These are phyloP conservation scores for Petaurus breviceps DNA, from an alignment of 2,113 vertebrate genomes.

Conservation along the genomic window DNA sequence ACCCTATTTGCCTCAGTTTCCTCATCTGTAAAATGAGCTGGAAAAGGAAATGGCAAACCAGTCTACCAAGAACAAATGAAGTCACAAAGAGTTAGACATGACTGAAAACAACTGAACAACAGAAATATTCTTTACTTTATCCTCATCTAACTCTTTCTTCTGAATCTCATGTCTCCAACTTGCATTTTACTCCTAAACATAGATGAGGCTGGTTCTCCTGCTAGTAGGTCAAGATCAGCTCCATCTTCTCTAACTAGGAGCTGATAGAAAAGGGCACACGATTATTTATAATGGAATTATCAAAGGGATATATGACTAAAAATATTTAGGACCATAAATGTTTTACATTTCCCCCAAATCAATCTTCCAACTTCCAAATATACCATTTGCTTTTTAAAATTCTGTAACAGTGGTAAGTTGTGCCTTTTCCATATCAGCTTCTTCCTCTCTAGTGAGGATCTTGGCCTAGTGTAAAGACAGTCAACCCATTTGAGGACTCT, in stretches of 20 bases:
- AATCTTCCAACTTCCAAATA: background rate
- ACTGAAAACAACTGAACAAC: background rate
- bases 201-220: background rate
- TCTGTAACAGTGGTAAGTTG: background rate
- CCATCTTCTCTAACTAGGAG: background rate
- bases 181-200: background rate
- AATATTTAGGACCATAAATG: background rate
- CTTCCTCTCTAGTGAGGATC: background rate
- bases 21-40: too few relatives aligned
- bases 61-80: too few relatives aligned
- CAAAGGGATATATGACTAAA: background rate
- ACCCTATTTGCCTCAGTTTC: too few relatives aligned
- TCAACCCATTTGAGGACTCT: background rate
- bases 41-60: too few relatives aligned
- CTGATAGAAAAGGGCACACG: background rate
- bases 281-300: background rate
- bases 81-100: too few relatives aligned
- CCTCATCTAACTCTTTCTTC: background rate
- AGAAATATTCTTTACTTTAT: background rate
- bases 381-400: background rate
- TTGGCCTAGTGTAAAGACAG: background rate
- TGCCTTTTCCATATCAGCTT: background rate
- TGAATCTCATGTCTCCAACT: background rate
- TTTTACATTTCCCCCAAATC: background rate
- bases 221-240: background rate